phyloP scores from a whole-genome alignment of 2,888 invertebrate species.

The Noctua janthe region DNA sequence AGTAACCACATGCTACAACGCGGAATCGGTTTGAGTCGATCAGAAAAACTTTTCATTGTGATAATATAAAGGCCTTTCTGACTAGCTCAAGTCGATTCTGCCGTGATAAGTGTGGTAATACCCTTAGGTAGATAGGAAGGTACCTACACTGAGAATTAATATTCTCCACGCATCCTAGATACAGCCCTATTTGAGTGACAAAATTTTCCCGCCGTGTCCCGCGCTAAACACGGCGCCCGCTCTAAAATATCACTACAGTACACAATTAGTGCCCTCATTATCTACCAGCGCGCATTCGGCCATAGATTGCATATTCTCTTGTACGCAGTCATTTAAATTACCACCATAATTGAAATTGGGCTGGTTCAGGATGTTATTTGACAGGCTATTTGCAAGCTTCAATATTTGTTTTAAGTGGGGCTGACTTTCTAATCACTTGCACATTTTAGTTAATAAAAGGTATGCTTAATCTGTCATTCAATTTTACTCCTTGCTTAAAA shows the following conservation, averaged over 20 bases:
- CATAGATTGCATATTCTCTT: conserved; percentile 29
- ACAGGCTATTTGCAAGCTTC: background rate
- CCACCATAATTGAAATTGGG: conserved; percentile 17
- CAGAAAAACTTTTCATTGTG: background rate
- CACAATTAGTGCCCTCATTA: conserved; percentile 45
- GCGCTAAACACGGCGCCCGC: conserved; percentile 18
- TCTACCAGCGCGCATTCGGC: conserved; percentile 19
- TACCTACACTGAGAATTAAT: background rate
- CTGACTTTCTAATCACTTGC: too few species aligned
- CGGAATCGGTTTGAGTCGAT: background rate
- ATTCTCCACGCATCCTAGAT: background rate
- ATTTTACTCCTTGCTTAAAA: too few species aligned
- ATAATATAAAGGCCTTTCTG: background rate
- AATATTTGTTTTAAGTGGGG: background rate
- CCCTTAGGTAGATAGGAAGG: background rate
- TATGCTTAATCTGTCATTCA: too few species aligned
- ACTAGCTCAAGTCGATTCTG: background rate
- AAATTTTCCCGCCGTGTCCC: conserved; percentile 14
- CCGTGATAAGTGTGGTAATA: background rate
- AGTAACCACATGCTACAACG: background rate
- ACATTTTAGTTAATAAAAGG: too few species aligned
- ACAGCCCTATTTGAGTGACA: conserved; percentile 31
- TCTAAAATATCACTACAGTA: conserved; percentile 41
- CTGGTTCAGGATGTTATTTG: background rate
- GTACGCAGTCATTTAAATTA: conserved; percentile 27